Conservation (phyloP, 37 sponge, comb jelly and placozoan species). For the Amphimedon queenslandica region DNA sequence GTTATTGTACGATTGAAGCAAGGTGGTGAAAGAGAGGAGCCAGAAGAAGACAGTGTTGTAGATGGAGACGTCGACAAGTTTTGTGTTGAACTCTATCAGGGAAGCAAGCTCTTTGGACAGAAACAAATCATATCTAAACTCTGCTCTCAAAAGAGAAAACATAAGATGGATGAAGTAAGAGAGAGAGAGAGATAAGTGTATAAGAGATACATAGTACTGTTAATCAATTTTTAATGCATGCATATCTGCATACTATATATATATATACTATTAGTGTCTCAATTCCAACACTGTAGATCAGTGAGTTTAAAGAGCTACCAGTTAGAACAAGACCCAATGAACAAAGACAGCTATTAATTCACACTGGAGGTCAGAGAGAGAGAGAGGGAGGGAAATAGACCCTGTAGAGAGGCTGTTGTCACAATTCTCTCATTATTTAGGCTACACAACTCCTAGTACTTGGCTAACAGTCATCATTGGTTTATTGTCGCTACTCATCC, state of each 20-base stretch:
- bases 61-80: slow-evolving; percentile 57
- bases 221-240: slow-evolving; percentile 11
- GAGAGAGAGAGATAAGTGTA: too few species aligned
- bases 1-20: background rate
- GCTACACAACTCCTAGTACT: background rate
- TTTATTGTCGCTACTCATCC: slow-evolving; percentile 32
- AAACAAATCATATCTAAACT: slow-evolving; percentile 39
- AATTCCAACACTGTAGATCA: too few species aligned
- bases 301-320: too few species aligned
- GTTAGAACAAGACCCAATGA: too few species aligned
- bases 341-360: too few species aligned
- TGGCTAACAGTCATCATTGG: slow-evolving; percentile 24
- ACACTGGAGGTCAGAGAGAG: too few species aligned
- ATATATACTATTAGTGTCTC: too few species aligned
- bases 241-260: too few species aligned
- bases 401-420: background rate
- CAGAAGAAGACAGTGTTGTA: slow-evolving; percentile 19
- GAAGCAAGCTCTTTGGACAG: slow-evolving; percentile 34
- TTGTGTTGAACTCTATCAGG: slow-evolving; percentile 37
- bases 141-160: background rate
- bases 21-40: slow-evolving; percentile 11
- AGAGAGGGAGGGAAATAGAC: too few species aligned
- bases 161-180: background rate
- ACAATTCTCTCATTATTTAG: background rate
- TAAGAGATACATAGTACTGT: too few species aligned